A percentile compares a stretch with the other conserved stretches of the same genome.
These are phyloP conservation scores for Glaucomys volans DNA, from an alignment of 2,113 vertebrate genomes.

Conservation along the genomic window DNA sequence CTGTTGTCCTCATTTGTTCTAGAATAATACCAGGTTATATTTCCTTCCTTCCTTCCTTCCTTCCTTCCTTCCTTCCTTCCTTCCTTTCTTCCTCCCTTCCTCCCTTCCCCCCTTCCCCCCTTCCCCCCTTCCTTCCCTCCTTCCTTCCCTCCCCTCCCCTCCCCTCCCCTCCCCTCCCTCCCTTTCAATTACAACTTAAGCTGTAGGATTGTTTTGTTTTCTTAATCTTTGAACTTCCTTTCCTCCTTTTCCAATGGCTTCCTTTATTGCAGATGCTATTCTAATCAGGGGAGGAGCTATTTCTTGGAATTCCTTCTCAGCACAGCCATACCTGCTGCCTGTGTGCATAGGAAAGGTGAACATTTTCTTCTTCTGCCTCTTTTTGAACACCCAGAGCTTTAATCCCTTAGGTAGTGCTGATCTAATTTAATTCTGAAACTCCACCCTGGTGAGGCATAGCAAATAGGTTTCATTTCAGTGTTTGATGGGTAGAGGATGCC, in stretches of 20 bases:
- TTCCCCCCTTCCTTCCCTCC: too few species aligned
- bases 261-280: constrained; percentile 70
- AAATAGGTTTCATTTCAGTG: neutral
- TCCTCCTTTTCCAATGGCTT: constrained; percentile 49
- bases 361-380: neutral
- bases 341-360: constrained; percentile 87
- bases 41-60: too few species aligned
- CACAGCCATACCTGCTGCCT: constrained; percentile 79
- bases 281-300: constrained; percentile 54
- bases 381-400: neutral
- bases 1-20: neutral
- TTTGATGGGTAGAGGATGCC: neutral
- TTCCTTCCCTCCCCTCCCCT: too few species aligned
- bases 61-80: too few species aligned
- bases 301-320: constrained; percentile 75
- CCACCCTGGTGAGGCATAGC: neutral
- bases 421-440: neutral
- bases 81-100: too few species aligned
- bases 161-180: too few species aligned
- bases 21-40: neutral
- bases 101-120: too few species aligned
- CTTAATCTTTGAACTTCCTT: neutral
- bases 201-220: neutral
- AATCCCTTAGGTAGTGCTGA: neutral
- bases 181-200: too few species aligned